Percentiles rank a stretch among this genome's conserved stretches.
Evolutionary conservation across 1,140 invertebrate species (phyloP).

Genomic region (Drosophila melanica): DNA sequence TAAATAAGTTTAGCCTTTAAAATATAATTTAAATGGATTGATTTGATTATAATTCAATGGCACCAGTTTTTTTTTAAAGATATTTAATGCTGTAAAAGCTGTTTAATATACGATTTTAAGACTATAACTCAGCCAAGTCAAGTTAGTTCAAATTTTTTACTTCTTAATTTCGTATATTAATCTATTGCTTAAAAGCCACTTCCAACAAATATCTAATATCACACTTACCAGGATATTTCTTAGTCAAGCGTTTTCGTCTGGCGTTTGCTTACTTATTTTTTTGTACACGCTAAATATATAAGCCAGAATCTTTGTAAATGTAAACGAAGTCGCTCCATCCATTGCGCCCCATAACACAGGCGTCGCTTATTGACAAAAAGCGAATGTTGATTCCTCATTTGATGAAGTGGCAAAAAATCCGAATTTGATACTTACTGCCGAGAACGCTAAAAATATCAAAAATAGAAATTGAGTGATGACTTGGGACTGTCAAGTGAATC

Average conservation of each 20-base stretch:
- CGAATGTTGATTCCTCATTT: conserved; percentile 43
- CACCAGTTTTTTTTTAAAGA: too few species aligned
- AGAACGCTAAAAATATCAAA: conserved; percentile 13
- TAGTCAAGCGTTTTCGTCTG: conserved; percentile 10
- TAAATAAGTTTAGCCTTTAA: not conserved
- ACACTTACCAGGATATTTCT: conserved; percentile 10
- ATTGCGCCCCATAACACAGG: conserved; percentile 4
- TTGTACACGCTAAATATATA: not conserved
- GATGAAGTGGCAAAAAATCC: conserved; percentile 52
- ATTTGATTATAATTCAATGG: not conserved
- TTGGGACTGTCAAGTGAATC: not conserved
- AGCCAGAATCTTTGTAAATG: not conserved
- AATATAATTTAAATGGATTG: not conserved
- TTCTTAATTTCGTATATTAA: conserved; percentile 4
- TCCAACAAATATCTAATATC: not conserved
- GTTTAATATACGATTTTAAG: not conserved
- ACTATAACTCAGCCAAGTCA: too few species aligned
- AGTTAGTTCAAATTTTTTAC: too few species aligned
- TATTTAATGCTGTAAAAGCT: too few species aligned
- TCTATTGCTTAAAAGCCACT: not conserved
- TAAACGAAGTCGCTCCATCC: conserved; percentile 9
- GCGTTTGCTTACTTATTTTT: not conserved
- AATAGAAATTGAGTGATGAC: conserved; percentile 32
- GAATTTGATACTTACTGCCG: conserved; percentile 37
- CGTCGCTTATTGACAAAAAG: conserved; percentile 44